Base-by-base conservation (phyloP, 2,888 invertebrate species). In the Dryobotodes eremita region DNA sequence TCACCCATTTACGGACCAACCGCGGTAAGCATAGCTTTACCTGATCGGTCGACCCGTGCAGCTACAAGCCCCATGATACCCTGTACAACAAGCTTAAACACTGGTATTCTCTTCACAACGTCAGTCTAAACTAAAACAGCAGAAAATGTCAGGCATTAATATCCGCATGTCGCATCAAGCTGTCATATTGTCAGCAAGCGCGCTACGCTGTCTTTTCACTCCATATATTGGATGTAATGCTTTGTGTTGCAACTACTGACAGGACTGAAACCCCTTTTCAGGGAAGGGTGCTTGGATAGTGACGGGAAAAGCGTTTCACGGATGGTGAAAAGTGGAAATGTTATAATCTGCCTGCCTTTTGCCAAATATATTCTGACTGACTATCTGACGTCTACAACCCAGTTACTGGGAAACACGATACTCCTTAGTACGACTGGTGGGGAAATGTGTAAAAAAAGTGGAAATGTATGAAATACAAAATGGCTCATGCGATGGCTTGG, bases 241-340 rank as follows among this genome's bases (percentile, higher is more conserved):
- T 13, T 20, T 72, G 48, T 74, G 36, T 71, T 59, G 53, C 66
- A 78, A 53, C n/a, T 53, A 10, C 65, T 74, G 72, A 72, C 62
- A 15, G 53, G 26, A 48, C 13, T 55, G 36, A 53, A n/a, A 20
- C 23, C 8, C 26, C 26, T n/a, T 77, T 76, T 76, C 48, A 73
- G 8, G 0, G 3, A 55, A 72, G 20, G 53, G 1, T 26, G 64
- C n/a, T 20, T 26, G 46, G 15, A 55, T 0, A 0, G 62, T 59
- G 36, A 15, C 7, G 23, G 20, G 20, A 20, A 26, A 48, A 66
- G 7, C 26, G 13, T 42, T 73, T 50, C 13, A 2, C 10, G 17
- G 57, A 31, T 31, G 11, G 17, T 10, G 10, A 42, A 46, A 65
- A 42, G 26, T n/a, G 55, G 55, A 55, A 55, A 5, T n/a, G n/a